A percentile compares a stretch with the other conserved stretches of the same genome.
These are phyloP conservation scores for Aporrectodea caliginosa DNA, from an alignment of 1,140 invertebrate genomes.

Conservation along the genomic window DNA sequence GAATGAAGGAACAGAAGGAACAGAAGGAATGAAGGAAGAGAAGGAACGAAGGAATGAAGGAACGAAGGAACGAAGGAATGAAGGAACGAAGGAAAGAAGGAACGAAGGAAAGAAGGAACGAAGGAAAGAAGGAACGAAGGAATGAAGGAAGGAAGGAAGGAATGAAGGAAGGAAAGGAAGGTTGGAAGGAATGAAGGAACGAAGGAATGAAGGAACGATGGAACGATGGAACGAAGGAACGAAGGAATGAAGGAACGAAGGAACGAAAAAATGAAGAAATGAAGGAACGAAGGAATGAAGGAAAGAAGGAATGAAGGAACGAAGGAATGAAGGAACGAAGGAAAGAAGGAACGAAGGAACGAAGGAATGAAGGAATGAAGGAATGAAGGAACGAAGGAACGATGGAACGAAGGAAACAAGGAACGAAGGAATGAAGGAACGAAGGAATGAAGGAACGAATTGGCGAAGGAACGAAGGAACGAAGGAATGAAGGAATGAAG, in stretches of 20 bases:
- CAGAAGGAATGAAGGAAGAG: neutral
- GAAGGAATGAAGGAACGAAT: slow-evolving; percentile 17
- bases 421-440: slow-evolving; percentile 13
- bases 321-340: slow-evolving; percentile 14
- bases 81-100: slow-evolving; percentile 12
- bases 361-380: neutral
- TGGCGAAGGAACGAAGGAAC: slow-evolving; percentile 5
- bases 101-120: slow-evolving; percentile 8
- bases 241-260: neutral
- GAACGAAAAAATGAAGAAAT: neutral
- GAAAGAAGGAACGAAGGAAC: slow-evolving; percentile 5
- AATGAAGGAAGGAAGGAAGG: neutral
- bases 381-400: neutral
- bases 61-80: slow-evolving; percentile 15
- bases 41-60: slow-evolving; percentile 15
- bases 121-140: neutral
- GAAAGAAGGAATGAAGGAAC: slow-evolving; percentile 16
- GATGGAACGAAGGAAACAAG: neutral
- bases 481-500: neutral
- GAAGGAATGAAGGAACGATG: neutral
- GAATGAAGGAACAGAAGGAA: neutral
- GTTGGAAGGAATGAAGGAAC: neutral
- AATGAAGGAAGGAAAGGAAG: neutral
- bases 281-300: slow-evolving; percentile 10
- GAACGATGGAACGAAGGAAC: neutral